A percentile compares a stretch with the other conserved stretches of the same genome.
Conservation (phyloP, 1,140 invertebrate genomes). For the Delia radicum region DNA sequence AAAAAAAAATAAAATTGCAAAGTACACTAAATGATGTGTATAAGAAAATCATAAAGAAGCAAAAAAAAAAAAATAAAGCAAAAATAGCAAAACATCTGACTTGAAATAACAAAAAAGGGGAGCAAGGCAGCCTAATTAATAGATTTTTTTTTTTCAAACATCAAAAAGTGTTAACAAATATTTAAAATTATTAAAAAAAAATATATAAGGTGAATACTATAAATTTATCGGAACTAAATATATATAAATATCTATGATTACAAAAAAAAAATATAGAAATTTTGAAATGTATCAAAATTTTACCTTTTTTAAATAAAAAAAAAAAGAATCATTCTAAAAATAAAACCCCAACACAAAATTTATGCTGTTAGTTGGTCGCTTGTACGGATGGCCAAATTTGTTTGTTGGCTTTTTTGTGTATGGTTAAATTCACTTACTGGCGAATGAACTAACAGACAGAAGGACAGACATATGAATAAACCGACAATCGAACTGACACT, state of each 20-base stretch:
- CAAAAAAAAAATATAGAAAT: not conserved
- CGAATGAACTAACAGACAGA: not conserved
- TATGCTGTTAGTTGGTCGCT: too few species aligned
- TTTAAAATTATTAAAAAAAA: not conserved
- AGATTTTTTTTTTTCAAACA: too few species aligned
- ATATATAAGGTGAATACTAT: too few species aligned
- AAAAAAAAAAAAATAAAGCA: not conserved
- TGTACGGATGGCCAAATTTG: not conserved
- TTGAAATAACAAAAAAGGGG: not conserved
- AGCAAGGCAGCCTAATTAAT: not conserved
- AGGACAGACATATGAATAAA: not conserved
- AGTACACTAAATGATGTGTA: slow-evolving; percentile 5
- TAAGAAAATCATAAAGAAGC: not conserved
- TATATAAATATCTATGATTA: too few species aligned
- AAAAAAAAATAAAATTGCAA: not conserved
- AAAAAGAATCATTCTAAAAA: not conserved
- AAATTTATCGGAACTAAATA: too few species aligned
- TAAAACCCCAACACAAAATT: not conserved
- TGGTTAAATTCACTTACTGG: not conserved
- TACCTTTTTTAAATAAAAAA: not conserved
- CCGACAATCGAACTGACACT: not conserved
- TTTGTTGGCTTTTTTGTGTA: not conserved
- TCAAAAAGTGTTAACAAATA: not conserved
- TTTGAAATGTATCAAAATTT: not conserved
- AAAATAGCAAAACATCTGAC: not conserved